phyloP scores from a whole-genome alignment of 1,140 invertebrate species.

The Lasioglossum albipes region DNA sequence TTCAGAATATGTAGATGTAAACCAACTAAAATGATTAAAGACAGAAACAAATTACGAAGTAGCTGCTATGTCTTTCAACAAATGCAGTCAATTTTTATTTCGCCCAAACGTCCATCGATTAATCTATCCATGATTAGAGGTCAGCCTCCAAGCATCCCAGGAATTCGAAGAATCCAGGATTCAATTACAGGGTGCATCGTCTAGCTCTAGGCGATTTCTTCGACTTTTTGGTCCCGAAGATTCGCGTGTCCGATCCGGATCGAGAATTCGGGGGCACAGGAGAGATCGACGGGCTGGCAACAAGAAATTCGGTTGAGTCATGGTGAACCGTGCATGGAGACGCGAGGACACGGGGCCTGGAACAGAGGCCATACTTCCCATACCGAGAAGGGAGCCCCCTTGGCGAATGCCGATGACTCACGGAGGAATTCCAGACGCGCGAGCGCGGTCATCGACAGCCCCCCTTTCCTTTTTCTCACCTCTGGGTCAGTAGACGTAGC shows the following conservation, averaged over 20 bases:
- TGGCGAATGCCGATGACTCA: conserved; percentile 59
- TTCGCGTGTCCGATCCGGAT: conserved; percentile 19
- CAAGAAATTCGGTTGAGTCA: conserved; percentile 56
- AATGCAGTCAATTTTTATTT: too few relatives aligned
- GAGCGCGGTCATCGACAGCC: neutral
- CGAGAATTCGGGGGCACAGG: neutral
- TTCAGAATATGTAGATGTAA: too few relatives aligned
- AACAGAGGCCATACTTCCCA: conserved; percentile 36
- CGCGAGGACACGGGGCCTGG: conserved; percentile 26
- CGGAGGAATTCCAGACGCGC: conserved; percentile 53
- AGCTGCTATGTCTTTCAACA: too few relatives aligned
- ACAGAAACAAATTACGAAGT: too few relatives aligned
- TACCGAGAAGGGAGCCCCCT: conserved; percentile 39
- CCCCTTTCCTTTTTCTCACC: conserved; percentile 37
- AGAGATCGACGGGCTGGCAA: neutral
- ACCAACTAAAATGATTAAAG: too few relatives aligned
- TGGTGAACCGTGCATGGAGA: conserved; percentile 37
- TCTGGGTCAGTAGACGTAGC: conserved; percentile 52
- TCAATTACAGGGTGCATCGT: too few relatives aligned
- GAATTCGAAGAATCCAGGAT: too few relatives aligned
- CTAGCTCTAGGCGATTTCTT: too few relatives aligned
- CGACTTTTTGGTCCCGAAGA: too few relatives aligned
- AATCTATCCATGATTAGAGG: too few relatives aligned
- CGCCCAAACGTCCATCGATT: too few relatives aligned
- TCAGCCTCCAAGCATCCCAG: too few relatives aligned